These are phyloP conservation scores for Takifugu rubripes DNA, from an alignment of 2,797 vertebrate genomes.

Conservation along the genomic window DNA sequence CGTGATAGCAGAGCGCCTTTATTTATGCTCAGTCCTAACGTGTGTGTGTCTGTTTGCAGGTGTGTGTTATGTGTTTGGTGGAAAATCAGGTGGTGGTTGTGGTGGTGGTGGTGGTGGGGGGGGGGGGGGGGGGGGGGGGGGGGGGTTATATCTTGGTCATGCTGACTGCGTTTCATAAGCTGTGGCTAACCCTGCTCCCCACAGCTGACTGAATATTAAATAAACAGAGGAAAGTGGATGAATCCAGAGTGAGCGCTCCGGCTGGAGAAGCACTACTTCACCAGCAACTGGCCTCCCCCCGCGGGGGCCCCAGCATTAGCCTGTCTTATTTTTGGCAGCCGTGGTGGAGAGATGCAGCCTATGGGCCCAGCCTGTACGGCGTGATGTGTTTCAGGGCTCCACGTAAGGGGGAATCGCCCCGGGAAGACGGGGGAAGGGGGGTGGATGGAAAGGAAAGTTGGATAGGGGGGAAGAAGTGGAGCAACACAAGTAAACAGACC, in stretches of 20 bases:
- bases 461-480: constrained; percentile 39
- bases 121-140: constrained; percentile 8
- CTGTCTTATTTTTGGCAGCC: constrained; percentile 78
- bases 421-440: constrained; percentile 7
- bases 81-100: constrained; percentile 5
- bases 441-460: constrained; percentile 36
- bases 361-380: constrained; percentile 17
- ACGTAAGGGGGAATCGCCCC: constrained; percentile 27
- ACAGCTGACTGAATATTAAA: constrained; percentile 85
- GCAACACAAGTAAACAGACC: constrained; percentile 27
- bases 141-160: constrained; percentile 75
- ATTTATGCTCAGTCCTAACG: not conserved
- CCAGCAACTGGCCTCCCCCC: constrained; percentile 49
- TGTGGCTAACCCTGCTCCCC: constrained; percentile 82
- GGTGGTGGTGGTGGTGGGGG: not conserved
- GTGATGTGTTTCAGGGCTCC: constrained; percentile 36
- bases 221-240: constrained; percentile 81
- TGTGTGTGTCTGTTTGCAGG: constrained; percentile 9
- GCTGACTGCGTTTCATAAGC: constrained; percentile 81
- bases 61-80: constrained; percentile 12
- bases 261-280: constrained; percentile 56
- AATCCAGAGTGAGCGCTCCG: constrained; percentile 64
- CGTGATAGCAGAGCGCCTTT: too few relatives aligned
- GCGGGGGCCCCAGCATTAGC: constrained; percentile 69
- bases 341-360: constrained; percentile 57